These are phyloP conservation scores for Pteronotus mesoamericanus DNA, from an alignment of 2,797 vertebrate species.

Conservation along the genomic window DNA sequence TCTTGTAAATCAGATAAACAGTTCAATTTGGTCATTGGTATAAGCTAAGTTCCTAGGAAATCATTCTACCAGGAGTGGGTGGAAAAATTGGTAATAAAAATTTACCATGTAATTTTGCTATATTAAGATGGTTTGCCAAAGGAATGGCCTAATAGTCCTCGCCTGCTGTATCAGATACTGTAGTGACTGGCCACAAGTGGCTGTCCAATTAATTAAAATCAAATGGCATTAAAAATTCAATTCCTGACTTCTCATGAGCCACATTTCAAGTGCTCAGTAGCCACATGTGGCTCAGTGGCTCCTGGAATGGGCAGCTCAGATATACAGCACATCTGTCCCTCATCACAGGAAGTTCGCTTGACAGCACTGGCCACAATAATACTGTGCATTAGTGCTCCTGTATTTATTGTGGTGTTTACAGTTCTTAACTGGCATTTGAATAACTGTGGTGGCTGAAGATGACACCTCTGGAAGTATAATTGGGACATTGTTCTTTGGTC, in stretches of 20 bases:
- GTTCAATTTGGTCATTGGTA: background rate
- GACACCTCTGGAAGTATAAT: background rate
- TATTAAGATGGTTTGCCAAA: background rate
- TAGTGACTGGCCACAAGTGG: background rate
- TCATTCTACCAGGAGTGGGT: background rate
- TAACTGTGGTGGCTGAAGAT: background rate
- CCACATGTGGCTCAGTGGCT: background rate
- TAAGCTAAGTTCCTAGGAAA: background rate
- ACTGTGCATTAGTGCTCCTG: fast-evolving
- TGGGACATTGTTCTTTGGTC: background rate
- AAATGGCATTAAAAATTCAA: background rate
- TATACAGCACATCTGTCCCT: fast-evolving
- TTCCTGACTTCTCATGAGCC: background rate
- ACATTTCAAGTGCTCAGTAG: fast-evolving
- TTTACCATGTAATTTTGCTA: background rate
- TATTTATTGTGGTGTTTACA: too few species aligned
- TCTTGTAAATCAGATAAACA: background rate
- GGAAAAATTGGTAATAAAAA: background rate
- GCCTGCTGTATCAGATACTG: background rate
- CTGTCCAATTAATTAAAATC: background rate
- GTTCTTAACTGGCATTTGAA: background rate
- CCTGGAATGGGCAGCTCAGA: fast-evolving
- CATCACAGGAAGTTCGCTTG: fast-evolving
- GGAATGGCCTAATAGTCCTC: background rate
- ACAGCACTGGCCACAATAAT: fast-evolving